Evolutionary conservation across 1,140 invertebrate genomes (phyloP).

Genomic region (Drosophila virilis): DNA sequence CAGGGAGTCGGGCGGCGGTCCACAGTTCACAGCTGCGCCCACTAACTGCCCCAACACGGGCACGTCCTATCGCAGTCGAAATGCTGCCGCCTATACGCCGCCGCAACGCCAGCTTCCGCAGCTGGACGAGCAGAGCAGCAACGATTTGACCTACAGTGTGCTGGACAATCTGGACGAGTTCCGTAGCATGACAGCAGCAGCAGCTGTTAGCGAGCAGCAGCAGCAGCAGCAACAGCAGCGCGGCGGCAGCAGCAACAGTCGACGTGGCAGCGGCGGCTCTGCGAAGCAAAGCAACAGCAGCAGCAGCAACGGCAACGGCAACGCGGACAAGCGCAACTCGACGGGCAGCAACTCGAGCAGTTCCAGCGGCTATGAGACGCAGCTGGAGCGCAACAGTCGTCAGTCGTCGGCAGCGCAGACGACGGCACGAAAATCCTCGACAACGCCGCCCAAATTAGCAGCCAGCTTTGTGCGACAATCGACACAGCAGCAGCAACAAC

Average conservation of each 20-base stretch:
- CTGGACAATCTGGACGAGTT: conserved; percentile 79
- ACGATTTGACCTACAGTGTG: conserved; percentile 77
- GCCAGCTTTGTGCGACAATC: conserved; percentile 61
- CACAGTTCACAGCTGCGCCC: conserved; percentile 23
- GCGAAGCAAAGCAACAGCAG: conserved; percentile 25
- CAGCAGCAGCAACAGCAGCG: conserved; percentile 42
- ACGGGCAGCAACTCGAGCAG: conserved; percentile 69
- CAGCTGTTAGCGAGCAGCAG: conserved; percentile 17
- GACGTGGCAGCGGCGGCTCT: conserved; percentile 35
- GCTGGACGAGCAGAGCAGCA: conserved; percentile 70
- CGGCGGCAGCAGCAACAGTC: conserved; percentile 41
- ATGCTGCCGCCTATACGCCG: conserved; percentile 53
- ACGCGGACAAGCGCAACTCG: conserved; percentile 68
- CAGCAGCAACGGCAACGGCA: conserved; percentile 17
- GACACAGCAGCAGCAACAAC: conserved; percentile 33
- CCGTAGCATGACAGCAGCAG: conserved; percentile 52
- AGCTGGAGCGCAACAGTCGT: conserved; percentile 57
- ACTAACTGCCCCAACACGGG: conserved; percentile 13
- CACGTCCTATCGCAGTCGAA: conserved; percentile 57
- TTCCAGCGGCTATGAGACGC: conserved; percentile 68
- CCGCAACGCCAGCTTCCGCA: conserved; percentile 62
- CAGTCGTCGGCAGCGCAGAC: conserved; percentile 18
- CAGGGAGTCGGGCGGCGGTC: conserved; percentile 79
- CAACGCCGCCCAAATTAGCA: conserved; percentile 63
- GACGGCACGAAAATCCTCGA: conserved; percentile 52